Evolutionary conservation across 2,797 vertebrate genomes (phyloP).

Genomic region (Crypturellus tataupa): DNA sequence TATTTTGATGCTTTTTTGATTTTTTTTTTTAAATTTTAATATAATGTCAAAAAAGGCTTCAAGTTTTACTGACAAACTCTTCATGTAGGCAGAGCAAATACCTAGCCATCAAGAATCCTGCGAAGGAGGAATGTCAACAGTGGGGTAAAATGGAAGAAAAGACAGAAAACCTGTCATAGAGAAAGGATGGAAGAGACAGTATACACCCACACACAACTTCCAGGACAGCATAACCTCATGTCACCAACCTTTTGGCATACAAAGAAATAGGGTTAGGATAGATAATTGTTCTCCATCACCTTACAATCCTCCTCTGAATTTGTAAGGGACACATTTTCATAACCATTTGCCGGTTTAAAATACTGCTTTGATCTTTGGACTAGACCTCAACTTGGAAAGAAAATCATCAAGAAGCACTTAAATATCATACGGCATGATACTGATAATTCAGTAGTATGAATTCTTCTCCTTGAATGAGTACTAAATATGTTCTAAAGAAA

Average conservation of each 20-base stretch:
- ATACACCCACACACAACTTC: not conserved
- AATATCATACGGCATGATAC: not conserved
- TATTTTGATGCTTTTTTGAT: too few relatives aligned
- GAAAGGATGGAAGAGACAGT: not conserved
- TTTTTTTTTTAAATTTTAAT: too few relatives aligned
- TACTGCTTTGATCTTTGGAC: not conserved
- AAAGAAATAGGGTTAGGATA: not conserved
- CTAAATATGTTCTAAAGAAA: not conserved
- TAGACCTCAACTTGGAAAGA: not conserved
- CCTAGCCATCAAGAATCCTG: not conserved
- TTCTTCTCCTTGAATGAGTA: not conserved
- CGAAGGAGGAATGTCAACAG: not conserved
- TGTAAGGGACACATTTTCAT: not conserved
- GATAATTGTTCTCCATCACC: not conserved
- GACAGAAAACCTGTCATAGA: not conserved
- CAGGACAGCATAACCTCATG: not conserved
- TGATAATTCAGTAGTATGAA: not conserved
- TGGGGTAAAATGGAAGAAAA: not conserved
- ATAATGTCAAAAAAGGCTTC: not conserved
- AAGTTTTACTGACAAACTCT: not conserved
- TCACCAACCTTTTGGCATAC: not conserved
- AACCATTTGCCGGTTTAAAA: not conserved
- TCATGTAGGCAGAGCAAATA: not conserved
- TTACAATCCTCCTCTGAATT: not conserved
- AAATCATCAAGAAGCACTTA: not conserved